Base-by-base conservation (phyloP, 2,888 invertebrate genomes). In the Strigamia transsilvanica region DNA sequence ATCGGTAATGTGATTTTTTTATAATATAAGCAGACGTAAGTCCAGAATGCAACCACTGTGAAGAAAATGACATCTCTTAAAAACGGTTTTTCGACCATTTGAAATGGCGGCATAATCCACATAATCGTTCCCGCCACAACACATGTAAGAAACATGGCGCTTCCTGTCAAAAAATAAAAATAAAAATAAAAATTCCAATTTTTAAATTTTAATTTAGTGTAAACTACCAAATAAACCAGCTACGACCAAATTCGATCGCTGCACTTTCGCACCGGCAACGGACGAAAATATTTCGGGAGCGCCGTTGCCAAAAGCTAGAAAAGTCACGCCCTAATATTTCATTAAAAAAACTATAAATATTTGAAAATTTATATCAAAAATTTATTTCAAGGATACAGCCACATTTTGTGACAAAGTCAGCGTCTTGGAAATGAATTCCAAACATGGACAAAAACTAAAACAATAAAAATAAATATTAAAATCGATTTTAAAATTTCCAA, bases 231-330 rank as follows among this genome's bases (percentile, higher is more conserved):
- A 86, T 4, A 89, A 84, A 82, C 87, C 87, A 13, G 88, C 87
- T 78, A 88, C 85, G n/a, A 88, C 88, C 12, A 89, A 85, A 66
- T 87, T 87, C 10, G 88, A 86, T 12, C 86, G 84, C 2, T 84
- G 84, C 79, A 84, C 84, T 15, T 88, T 87, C 34, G 90, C 89
- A 7, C 89, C 89, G 66, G 91, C 91, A 23, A 93, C 87, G 12
- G 91, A 90, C 12, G 92, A 91, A 85, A 93, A 92, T 81, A 93
- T 89, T 87, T 93, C 93, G 4, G 93, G 92, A 0, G 92, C 91
- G 73, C 92, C 92, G 86, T 93, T 93, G 27, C 93, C 93, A 86
- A 93, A 91, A 0, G 93, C 92, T 85, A 93, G 86, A 84, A 93
- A 89, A n/a, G 92, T 93, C 10, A 92, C 92, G 4, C 93, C 80